Percentiles rank a stretch among this genome's conserved stretches.
Evolutionary conservation across 2,797 vertebrate species (phyloP).

Genomic region (Falco columbarius): DNA sequence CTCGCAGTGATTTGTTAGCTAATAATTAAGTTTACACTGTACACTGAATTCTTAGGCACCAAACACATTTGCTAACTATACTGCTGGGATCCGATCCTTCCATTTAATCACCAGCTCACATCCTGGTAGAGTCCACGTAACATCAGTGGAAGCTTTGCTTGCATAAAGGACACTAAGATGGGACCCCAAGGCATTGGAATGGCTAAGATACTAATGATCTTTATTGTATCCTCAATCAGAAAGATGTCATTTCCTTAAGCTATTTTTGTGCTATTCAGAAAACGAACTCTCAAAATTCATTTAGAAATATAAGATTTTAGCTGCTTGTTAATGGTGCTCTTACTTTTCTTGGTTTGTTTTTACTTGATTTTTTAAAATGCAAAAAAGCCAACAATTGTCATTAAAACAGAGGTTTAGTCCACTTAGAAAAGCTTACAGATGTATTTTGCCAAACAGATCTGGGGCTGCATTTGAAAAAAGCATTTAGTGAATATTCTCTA

Average conservation of each 20-base stretch:
- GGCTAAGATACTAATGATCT: background rate
- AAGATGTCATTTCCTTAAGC: background rate
- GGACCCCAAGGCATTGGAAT: background rate
- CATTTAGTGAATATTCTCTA: background rate
- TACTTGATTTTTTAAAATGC: background rate
- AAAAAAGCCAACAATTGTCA: background rate
- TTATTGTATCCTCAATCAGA: background rate
- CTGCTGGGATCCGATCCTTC: background rate
- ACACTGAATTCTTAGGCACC: background rate
- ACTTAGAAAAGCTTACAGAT: background rate
- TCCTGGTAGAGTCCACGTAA: background rate
- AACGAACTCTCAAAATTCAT: background rate
- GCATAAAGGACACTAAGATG: background rate
- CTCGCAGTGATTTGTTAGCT: background rate
- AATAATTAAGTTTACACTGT: background rate
- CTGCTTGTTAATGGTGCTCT: background rate
- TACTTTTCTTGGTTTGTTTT: background rate
- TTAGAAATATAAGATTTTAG: background rate
- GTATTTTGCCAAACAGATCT: constrained; percentile 24
- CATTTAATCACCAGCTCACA: background rate
- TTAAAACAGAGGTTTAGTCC: background rate
- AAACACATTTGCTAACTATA: background rate
- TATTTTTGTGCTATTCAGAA: background rate
- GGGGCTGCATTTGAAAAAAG: constrained; percentile 8
- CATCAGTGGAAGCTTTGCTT: background rate